These are phyloP conservation scores for Thinocorus orbignyianus DNA, from an alignment of 2,113 vertebrate species.

Conservation along the genomic window DNA sequence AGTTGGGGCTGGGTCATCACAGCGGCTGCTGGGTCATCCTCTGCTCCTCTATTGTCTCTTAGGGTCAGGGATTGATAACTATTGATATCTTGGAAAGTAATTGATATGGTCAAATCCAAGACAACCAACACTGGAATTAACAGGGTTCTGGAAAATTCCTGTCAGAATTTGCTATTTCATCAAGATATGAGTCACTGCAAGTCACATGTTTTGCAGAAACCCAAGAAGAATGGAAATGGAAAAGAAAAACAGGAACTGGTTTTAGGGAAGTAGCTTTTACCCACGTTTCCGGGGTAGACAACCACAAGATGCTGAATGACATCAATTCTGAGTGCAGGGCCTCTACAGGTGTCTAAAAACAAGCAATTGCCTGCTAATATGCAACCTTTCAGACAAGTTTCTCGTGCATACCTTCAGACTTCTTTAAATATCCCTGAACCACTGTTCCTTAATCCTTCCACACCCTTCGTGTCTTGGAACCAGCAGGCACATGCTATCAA, in stretches of 20 bases:
- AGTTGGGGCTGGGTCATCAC: too few relatives aligned
- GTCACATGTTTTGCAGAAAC: background rate
- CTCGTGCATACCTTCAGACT: background rate
- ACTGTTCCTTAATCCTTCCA: background rate
- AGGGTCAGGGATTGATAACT: background rate
- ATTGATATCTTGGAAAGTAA: background rate
- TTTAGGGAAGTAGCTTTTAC: constrained; percentile 30
- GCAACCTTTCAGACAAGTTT: background rate
- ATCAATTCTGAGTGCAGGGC: background rate
- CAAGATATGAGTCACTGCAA: background rate
- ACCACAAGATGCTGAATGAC: constrained; percentile 34
- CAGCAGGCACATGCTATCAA: background rate
- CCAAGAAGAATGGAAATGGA: constrained; percentile 9
- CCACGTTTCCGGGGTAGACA: constrained; percentile 38
- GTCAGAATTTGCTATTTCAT: background rate
- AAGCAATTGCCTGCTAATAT: background rate
- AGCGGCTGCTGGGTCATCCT: background rate
- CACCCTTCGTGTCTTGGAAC: background rate
- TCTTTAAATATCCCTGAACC: background rate
- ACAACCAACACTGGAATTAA: background rate
- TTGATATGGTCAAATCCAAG: background rate
- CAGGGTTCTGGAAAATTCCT: background rate
- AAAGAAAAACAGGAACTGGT: constrained; percentile 49
- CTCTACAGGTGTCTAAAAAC: constrained; percentile 10
- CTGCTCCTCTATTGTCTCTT: background rate